These are phyloP conservation scores for Lycophotia porphyrea DNA, from an alignment of 2,888 invertebrate species.

Conservation along the genomic window DNA sequence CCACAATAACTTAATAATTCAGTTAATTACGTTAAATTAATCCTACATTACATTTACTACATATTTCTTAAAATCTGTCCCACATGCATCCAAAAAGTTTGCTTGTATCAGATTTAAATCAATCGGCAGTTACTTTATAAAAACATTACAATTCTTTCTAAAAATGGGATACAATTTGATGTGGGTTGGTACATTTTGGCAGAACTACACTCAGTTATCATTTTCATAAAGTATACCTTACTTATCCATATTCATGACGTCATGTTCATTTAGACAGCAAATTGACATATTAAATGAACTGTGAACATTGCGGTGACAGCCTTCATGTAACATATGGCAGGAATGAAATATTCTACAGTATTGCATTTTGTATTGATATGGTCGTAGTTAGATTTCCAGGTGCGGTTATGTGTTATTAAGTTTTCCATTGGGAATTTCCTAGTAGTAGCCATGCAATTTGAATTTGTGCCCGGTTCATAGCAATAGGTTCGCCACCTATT, in stretches of 20 bases:
- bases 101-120: neutral
- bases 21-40: neutral
- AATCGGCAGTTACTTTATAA: neutral
- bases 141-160: neutral
- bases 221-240: neutral
- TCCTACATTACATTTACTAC: neutral
- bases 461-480: neutral
- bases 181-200: neutral
- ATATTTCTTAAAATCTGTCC: neutral
- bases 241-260: slow-evolving; percentile 7
- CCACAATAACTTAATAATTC: neutral
- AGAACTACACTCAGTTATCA: neutral
- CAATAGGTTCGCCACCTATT: neutral
- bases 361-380: neutral
- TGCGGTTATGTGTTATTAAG: neutral
- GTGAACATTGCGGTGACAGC: slow-evolving; percentile 20
- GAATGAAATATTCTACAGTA: slow-evolving; percentile 15
- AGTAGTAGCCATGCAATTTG: neutral
- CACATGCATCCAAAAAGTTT: neutral
- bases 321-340: slow-evolving; percentile 6
- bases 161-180: neutral
- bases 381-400: neutral
- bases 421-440: neutral
- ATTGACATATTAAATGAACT: slow-evolving; percentile 28
- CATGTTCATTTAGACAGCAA: slow-evolving; percentile 10